Percentiles rank a stretch among this genome's conserved stretches.
These are phyloP conservation scores for Holothuria leucospilota DNA, from an alignment of 53 echinoderm and acorn worm species.

Conservation along the genomic window DNA sequence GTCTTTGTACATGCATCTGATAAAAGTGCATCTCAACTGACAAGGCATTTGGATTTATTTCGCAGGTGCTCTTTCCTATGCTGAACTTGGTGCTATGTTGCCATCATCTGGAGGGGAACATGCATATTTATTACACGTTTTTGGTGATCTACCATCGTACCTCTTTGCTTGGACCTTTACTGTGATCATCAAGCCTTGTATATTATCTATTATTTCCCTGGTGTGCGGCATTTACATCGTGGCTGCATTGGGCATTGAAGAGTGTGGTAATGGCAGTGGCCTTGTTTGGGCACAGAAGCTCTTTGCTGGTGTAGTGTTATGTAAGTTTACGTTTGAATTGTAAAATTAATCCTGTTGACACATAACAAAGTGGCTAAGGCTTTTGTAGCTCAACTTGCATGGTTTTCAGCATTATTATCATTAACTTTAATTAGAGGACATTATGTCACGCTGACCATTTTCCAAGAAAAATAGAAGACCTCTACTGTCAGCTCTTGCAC, in stretches of 20 bases:
- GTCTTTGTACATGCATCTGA: no score
- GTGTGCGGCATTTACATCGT: conserved; percentile 68
- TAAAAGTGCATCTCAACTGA: no score
- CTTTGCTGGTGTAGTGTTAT: conserved; percentile 67
- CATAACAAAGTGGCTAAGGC: no score
- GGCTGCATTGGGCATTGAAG: conserved; percentile 33
- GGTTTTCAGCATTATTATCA: no score
- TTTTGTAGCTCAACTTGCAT: no score
- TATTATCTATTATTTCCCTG: conserved; percentile 69
- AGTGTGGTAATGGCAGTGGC: conserved; percentile 14
- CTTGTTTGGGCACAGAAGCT: conserved; percentile 60
- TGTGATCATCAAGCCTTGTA: conserved; percentile 66
- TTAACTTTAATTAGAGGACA: no score
- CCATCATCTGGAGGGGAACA: conserved; percentile 75
- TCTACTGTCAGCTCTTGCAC: no score
- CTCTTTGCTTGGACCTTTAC: conserved; percentile 74
- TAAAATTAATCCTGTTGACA: no score
- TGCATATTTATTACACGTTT: conserved; percentile 62
- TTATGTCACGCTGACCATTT: no score
- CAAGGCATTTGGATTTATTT: no score
- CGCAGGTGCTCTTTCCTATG: conserved; percentile 72
- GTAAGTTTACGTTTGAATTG: conserved; percentile 44
- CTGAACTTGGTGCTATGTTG: conserved; percentile 75
- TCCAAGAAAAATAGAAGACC: no score
- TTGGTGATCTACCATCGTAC: conserved; percentile 68